phyloP scores from a whole-genome alignment of 2,113 vertebrate genomes.

The Pelusios castaneus region DNA sequence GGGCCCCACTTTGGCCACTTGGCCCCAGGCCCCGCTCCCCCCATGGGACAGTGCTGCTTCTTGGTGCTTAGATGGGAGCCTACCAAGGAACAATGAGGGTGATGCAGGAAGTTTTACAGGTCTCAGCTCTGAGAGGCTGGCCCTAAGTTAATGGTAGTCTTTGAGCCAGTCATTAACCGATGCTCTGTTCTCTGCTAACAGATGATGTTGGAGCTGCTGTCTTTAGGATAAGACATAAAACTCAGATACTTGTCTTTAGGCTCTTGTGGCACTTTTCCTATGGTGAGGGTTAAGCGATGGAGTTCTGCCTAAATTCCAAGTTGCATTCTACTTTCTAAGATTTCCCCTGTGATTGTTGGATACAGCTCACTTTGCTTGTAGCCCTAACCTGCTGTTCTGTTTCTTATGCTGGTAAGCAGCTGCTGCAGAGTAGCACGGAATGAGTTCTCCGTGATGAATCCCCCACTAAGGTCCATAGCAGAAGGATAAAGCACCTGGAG shows the following conservation, averaged over 20 bases:
- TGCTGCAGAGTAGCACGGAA: fast-evolving
- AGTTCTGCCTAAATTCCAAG: not conserved
- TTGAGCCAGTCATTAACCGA: not conserved
- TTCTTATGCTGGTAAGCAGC: not conserved
- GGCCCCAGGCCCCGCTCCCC: no score
- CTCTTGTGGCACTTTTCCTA: fast-evolving
- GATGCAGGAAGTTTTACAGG: not conserved
- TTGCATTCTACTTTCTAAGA: not conserved
- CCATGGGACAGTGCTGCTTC: no score
- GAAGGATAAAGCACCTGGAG: not conserved
- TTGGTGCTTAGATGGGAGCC: not conserved
- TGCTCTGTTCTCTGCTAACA: not conserved
- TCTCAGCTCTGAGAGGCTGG: no score
- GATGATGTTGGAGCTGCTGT: not conserved
- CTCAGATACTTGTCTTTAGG: not conserved
- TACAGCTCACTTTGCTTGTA: fast-evolving
- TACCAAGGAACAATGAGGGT: not conserved
- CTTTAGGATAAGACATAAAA: not conserved
- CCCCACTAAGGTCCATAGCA: not conserved
- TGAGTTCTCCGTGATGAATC: not conserved
- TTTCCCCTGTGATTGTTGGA: not conserved
- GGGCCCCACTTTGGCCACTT: no score
- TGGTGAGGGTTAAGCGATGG: not conserved
- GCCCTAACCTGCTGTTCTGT: fast-evolving
- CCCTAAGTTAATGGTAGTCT: not conserved